Base-by-base conservation (phyloP, 2,888 invertebrate species). In the Coremacera marginata region DNA sequence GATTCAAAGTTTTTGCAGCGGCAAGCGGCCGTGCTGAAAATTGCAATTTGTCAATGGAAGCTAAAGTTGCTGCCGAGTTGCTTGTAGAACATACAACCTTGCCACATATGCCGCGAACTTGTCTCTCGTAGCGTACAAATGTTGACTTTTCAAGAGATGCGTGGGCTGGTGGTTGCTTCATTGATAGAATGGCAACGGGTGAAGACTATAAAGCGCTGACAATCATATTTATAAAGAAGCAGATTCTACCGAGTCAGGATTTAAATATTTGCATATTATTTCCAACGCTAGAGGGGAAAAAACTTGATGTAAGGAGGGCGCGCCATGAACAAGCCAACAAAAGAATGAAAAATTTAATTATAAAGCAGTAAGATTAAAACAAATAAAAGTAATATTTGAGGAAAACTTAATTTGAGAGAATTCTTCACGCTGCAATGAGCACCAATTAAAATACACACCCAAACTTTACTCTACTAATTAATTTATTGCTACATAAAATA, bases 211-310 rank as follows among this genome's bases (percentile, higher is more conserved):
- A 22, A 65, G 44, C 14, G 63, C 51, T 63, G 16, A 34, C 62
- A 19, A 65, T 63, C 65, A 34, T 49, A 44, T 44, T 44, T 14
- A 19, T 25, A 63, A 73, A 51, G 52, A 65, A 51, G 52, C 73
- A 51, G 73, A 44, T 73, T 73, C 44, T 19, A 49, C 49, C 51
- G 14, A 25, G 49, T 34, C 63, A 65, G 65, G 51, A 65, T 73
- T 73, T 65, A 31, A 73, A 73, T 62, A 63, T 73, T 63, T 73
- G 63, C 63, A 49, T 71, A 57, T 55, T 55, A 71, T 68, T 68
- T 51, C 68, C 51, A 49, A 11, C 49, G 51, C 49, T 25, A 5
- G 2, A 9, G 3, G 57, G n/a, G 1, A 1, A 60, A 31, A 4
- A 25, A 3, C 25, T 22, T 22, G 8, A 22, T 5, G 57, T 11